Base-by-base conservation (phyloP, 2,888 invertebrate genomes). In the Suillia variegata region DNA sequence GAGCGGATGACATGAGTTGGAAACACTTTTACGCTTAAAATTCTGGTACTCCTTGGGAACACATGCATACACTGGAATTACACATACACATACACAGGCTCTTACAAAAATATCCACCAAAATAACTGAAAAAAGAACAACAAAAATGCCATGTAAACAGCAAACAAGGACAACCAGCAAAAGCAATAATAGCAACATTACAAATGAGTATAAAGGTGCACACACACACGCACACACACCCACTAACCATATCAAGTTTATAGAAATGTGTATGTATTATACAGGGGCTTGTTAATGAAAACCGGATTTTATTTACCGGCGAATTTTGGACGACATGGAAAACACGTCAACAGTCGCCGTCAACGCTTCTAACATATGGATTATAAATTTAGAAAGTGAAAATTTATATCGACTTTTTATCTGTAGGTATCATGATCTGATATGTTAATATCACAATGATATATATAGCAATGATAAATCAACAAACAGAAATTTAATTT, bases 171-270 rank as follows among this genome's bases (percentile, higher is more conserved):
- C 38, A 38, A 13, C 68, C 38, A 38, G n/a, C 68, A 69, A 70
- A 70, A 68, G 68, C 69, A 72, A 70, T 71, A 71, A 74, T 71
- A 70, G 64, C 72, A n/a, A n/a, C n/a, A n/a, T n/a, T n/a, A 17
- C 8, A 60, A 21, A 55, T 54, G 55, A 13, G 34, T 22, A 45
- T 17, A 22, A 5, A 47, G 15, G 12, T 26, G 6, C 26, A 6
- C 53, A 34, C 53, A 53, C 34, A 20, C 50, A 50, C 50, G n/a
- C 50, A 50, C 50, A 50, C 50, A 22, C 50, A 50, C 31, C 6
- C 26, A 22, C n/a, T n/a, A n/a, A n/a, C n/a, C n/a, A n/a, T n/a
- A 6, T 18, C 49, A 22, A n/a, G 20, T 31, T 8, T 31, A 31
- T 31, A 5, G 31, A 31, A 31, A 31, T 31, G 12, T 31, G 31